phyloP scores from a whole-genome alignment of 2,888 invertebrate genomes.

The Mesoligia furuncula region DNA sequence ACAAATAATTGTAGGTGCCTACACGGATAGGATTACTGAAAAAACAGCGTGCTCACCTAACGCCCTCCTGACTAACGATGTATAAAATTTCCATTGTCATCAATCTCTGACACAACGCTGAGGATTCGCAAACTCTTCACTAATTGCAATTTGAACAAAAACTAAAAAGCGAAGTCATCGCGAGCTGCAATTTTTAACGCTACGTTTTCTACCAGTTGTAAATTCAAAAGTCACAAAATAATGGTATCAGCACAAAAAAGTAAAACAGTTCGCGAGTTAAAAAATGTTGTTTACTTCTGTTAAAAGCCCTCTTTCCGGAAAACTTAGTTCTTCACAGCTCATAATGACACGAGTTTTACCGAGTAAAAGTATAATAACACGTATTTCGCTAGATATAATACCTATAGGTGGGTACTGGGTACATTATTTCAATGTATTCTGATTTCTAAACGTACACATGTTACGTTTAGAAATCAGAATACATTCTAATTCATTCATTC shows the following conservation, averaged over 20 bases:
- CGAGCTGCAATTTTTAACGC: constrained; percentile 85
- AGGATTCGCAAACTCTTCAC: constrained; percentile 90
- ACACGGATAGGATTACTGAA: constrained; percentile 85
- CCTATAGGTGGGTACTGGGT: not conserved
- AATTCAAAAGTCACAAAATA: constrained; percentile 72
- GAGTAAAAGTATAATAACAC: constrained; percentile 6
- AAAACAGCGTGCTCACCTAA: constrained; percentile 88
- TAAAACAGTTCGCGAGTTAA: constrained; percentile 52
- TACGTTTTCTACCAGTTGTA: constrained; percentile 81
- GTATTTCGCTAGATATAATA: constrained; percentile 8
- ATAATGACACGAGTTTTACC: constrained; percentile 43
- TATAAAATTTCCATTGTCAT: constrained; percentile 91
- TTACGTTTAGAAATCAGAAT: too few species aligned
- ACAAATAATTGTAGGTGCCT: constrained; percentile 81
- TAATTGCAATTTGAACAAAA: constrained; percentile 90
- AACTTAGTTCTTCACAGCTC: constrained; percentile 36
- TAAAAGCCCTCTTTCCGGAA: constrained; percentile 35
- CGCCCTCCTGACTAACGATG: constrained; percentile 89
- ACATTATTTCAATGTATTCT: not conserved
- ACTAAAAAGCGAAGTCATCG: constrained; percentile 89
- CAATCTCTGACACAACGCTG: constrained; percentile 89
- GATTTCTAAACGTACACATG: not conserved
- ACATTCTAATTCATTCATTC: too few species aligned
- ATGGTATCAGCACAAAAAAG: constrained; percentile 68
- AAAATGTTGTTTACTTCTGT: constrained; percentile 61